These are phyloP conservation scores for Aphelinus certus DNA, from an alignment of 1,140 invertebrate species.

Conservation along the genomic window DNA sequence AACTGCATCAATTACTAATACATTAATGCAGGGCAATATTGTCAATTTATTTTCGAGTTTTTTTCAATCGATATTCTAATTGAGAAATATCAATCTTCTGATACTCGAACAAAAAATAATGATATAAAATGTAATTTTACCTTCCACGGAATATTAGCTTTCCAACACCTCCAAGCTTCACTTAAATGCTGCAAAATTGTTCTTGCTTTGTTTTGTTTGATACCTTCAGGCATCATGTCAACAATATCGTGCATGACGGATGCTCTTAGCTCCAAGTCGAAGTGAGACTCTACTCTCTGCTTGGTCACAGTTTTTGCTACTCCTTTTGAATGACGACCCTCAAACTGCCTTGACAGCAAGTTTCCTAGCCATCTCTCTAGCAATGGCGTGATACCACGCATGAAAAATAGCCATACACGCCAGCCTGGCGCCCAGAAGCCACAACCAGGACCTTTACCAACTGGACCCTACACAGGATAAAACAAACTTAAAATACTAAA, in stretches of 20 bases:
- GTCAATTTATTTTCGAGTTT: too few relatives aligned
- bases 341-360: constrained; percentile 96
- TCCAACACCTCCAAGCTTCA: constrained; percentile 99
- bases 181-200: constrained; percentile 99
- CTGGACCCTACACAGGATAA: constrained; percentile 79
- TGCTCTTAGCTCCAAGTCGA: constrained; percentile 96
- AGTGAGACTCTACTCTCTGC: constrained; percentile 98
- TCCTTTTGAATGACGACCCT: constrained; percentile 98
- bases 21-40: too few relatives aligned
- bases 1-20: too few relatives aligned
- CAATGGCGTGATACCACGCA: constrained; percentile 98
- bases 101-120: background rate
- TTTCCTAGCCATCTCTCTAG: constrained; percentile 98
- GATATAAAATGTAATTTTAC: constrained; percentile 57
- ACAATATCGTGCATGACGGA: constrained; percentile 99
- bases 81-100: too few relatives aligned
- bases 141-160: constrained; percentile 99
- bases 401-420: constrained; percentile 99
- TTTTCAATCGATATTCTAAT: too few relatives aligned
- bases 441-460: constrained; percentile 98
- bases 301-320: constrained; percentile 99
- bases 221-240: constrained; percentile 99
- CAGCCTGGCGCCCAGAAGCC: constrained; percentile 99
- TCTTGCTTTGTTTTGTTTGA: constrained; percentile 99
- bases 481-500: constrained; percentile 26